These are phyloP conservation scores for Achroia grisella DNA, from an alignment of 1,140 invertebrate genomes.

Conservation along the genomic window DNA sequence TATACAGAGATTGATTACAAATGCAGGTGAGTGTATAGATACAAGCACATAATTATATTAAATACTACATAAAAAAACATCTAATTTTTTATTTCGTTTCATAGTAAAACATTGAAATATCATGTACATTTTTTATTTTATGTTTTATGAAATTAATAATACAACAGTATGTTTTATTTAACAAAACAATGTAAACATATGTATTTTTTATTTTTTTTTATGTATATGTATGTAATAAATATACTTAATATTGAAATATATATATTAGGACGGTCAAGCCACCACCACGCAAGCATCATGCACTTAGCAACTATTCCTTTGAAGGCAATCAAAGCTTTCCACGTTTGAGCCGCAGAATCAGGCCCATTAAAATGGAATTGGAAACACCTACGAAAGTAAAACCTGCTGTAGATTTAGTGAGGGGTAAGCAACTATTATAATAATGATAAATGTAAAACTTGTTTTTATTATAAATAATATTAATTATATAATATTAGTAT, in stretches of 20 bases:
- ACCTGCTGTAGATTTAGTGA: constrained; percentile 55
- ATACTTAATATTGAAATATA: constrained; percentile 1
- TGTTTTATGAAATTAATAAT: background rate
- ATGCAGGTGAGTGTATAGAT: constrained; percentile 53
- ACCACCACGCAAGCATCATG: constrained; percentile 34
- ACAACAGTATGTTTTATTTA: background rate
- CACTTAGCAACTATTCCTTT: constrained; percentile 56
- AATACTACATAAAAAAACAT: too few relatives aligned
- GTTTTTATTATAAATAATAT: too few relatives aligned
- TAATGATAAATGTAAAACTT: too few relatives aligned
- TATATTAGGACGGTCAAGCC: constrained; percentile 49
- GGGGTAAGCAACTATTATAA: too few relatives aligned
- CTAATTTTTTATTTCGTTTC: too few relatives aligned
- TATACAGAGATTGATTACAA: constrained; percentile 34
- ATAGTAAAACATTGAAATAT: too few relatives aligned
- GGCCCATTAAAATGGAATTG: constrained; percentile 54
- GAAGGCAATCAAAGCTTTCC: constrained; percentile 69
- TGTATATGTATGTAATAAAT: too few relatives aligned
- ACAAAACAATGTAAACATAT: too few relatives aligned
- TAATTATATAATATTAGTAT: too few relatives aligned
- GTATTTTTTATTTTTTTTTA: too few relatives aligned
- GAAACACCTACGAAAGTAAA: constrained; percentile 62
- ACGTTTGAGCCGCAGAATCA: constrained; percentile 41
- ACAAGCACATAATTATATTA: too few relatives aligned
- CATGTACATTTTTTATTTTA: background rate